Percentiles rank a stretch among this genome's conserved stretches.
Evolutionary conservation across 2,113 vertebrate genomes (phyloP).

Genomic region (Tragelaphus scriptus): DNA sequence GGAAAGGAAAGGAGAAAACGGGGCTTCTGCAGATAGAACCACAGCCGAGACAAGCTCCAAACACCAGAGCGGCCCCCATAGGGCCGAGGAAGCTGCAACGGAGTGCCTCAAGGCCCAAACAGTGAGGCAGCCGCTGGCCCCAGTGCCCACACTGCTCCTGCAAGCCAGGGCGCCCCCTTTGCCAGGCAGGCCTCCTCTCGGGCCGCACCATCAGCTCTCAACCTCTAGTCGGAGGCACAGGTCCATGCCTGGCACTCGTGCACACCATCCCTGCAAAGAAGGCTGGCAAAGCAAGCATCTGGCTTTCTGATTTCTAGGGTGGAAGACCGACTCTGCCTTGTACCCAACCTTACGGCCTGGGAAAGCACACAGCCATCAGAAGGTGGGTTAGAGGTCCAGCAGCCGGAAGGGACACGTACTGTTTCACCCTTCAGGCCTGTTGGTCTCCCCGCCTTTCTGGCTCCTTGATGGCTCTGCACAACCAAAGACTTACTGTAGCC

Average conservation of each 20-base stretch:
- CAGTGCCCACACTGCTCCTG: rapidly evolving
- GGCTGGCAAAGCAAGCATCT: background rate
- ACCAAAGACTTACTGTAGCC: background rate
- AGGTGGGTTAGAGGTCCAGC: background rate
- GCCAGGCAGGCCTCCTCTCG: background rate
- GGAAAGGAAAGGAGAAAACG: background rate
- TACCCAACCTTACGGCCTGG: background rate
- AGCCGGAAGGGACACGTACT: background rate
- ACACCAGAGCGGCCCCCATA: background rate
- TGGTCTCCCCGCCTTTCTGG: background rate
- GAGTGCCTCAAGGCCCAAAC: background rate
- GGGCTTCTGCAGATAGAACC: background rate
- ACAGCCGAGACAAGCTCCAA: background rate
- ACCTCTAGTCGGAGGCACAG: background rate
- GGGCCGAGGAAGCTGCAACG: rapidly evolving
- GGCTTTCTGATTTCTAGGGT: background rate
- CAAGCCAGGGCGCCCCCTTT: background rate
- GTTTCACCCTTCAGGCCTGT: background rate
- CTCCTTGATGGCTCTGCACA: background rate
- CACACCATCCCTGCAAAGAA: background rate
- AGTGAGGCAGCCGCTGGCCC: background rate
- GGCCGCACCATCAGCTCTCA: background rate
- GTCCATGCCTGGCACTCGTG: background rate
- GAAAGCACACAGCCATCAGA: background rate
- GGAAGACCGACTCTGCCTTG: background rate